Conservation (phyloP, 2,113 vertebrate species). For the Boulengeromyrus knoepffleri region DNA sequence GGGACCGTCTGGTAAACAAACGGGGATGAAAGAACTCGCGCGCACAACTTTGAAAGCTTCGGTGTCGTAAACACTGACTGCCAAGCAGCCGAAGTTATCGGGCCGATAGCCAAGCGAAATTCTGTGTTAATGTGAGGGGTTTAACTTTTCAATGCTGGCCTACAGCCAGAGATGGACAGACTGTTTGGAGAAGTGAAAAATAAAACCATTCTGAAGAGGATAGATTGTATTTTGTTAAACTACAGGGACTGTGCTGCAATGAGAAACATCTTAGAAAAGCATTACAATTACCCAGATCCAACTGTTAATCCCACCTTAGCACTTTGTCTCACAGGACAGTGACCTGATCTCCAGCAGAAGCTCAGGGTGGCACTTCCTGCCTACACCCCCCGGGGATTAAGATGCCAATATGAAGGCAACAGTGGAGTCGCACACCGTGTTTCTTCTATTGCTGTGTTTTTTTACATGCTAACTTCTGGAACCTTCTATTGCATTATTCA, state of each 20-base stretch:
- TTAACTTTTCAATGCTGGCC: not conserved
- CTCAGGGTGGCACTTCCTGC: not conserved
- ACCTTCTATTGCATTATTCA: not conserved
- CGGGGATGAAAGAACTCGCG: not conserved
- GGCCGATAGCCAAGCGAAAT: not conserved
- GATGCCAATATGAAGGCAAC: not conserved
- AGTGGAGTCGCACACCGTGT: not conserved
- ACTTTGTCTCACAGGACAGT: slow-evolving; percentile 15
- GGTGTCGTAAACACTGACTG: not conserved
- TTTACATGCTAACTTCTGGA: not conserved
- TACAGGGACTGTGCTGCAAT: not conserved
- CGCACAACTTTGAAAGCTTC: not conserved
- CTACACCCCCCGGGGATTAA: slow-evolving; percentile 12
- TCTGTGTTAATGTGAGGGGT: not conserved
- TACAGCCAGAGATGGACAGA: not conserved
- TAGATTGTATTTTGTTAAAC: not conserved
- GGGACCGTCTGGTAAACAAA: not conserved
- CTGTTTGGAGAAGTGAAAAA: not conserved
- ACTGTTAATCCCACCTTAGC: slow-evolving; percentile 18
- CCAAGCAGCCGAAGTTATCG: not conserved
- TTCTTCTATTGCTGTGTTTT: not conserved
- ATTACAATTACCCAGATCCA: not conserved
- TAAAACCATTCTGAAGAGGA: not conserved
- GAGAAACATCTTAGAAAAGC: not conserved
- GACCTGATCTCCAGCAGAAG: slow-evolving; percentile 17